phyloP scores from a whole-genome alignment of 2,113 vertebrate genomes.

The Brachyistius frenatus region DNA sequence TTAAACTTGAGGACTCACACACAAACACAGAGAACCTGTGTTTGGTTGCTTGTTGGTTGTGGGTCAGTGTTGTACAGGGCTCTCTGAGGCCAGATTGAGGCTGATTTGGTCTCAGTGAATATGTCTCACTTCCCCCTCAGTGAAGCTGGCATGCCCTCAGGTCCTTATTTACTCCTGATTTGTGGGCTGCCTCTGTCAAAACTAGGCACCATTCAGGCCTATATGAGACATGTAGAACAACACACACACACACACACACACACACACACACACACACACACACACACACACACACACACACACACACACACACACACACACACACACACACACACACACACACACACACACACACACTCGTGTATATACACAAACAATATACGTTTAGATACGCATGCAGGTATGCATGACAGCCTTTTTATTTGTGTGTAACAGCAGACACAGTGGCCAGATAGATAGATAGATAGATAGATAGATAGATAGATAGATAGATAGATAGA shows the following conservation, averaged over 20 bases:
- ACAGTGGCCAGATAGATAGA: slow-evolving; percentile 8
- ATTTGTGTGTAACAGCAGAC: slow-evolving; percentile 5
- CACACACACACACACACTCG: background rate
- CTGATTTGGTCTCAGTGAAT: slow-evolving; percentile 82
- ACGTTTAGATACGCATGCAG: slow-evolving; percentile 33
- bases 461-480: slow-evolving; percentile 41
- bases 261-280: slow-evolving; percentile 11
- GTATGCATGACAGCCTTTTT: slow-evolving; percentile 24
- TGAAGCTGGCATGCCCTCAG: slow-evolving; percentile 79
- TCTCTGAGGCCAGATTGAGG: slow-evolving; percentile 75
- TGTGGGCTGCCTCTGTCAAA: slow-evolving; percentile 81
- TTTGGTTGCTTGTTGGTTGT: slow-evolving; percentile 56
- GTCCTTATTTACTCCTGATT: slow-evolving; percentile 81
- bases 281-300: slow-evolving; percentile 21
- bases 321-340: slow-evolving; percentile 2
- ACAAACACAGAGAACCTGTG: slow-evolving; percentile 42
- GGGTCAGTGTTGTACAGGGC: slow-evolving; percentile 59
- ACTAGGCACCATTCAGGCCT: slow-evolving; percentile 69
- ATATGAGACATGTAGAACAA: slow-evolving; percentile 51
- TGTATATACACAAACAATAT: background rate
- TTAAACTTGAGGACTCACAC: slow-evolving; percentile 6
- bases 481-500: slow-evolving; percentile 52
- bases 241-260: slow-evolving; percentile 33
- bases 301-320: slow-evolving; percentile 19
- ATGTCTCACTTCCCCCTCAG: slow-evolving; percentile 81